These are phyloP conservation scores for Drosophila burlai DNA, from an alignment of 1,140 invertebrate species.

Conservation along the genomic window DNA sequence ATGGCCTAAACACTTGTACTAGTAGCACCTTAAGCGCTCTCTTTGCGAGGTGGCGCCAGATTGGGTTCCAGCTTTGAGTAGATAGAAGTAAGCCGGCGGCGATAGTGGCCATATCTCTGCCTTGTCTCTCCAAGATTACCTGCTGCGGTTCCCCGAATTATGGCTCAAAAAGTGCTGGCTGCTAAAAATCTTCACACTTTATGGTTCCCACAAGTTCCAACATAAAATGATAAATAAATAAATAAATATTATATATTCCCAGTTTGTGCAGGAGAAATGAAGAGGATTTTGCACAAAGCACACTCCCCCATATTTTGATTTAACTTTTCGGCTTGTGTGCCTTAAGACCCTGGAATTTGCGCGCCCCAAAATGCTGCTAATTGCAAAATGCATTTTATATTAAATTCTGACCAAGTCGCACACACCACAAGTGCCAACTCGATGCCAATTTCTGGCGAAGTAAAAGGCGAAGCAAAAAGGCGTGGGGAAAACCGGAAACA, in stretches of 20 bases:
- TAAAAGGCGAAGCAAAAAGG: too few species aligned
- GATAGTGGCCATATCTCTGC: background rate
- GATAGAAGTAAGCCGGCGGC: background rate
- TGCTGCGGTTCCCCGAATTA: background rate
- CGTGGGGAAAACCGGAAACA: background rate
- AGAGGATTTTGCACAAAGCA: background rate
- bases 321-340: background rate
- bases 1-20: slow-evolving; percentile 25
- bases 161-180: background rate
- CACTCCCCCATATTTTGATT: background rate
- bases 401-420: slow-evolving; percentile 9
- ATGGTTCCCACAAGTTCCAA: too few species aligned
- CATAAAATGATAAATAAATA: background rate
- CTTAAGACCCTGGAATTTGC: slow-evolving; percentile 12
- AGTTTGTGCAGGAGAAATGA: background rate
- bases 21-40: slow-evolving; percentile 16
- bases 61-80: background rate
- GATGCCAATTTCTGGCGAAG: slow-evolving; percentile 7
- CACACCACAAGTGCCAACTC: background rate
- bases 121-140: background rate
- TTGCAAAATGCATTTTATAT: slow-evolving; percentile 28
- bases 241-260: background rate
- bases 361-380: slow-evolving; percentile 12
- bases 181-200: background rate
- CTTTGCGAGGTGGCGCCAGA: slow-evolving; percentile 12